Base-by-base conservation (phyloP, 2,888 invertebrate species). In the Xestobium rufovillosum region DNA sequence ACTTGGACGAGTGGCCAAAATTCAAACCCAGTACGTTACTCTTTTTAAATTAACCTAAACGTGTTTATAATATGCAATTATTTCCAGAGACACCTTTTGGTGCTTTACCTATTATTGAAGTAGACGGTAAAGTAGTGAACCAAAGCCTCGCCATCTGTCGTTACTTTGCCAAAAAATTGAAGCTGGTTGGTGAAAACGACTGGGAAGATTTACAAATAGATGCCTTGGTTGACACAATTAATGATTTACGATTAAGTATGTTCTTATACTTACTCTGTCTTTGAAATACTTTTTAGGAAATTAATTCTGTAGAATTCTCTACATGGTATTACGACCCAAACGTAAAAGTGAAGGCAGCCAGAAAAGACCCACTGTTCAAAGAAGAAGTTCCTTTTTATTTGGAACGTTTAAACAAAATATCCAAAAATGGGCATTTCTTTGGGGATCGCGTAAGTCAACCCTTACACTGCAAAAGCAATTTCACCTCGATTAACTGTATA, bases 201-300 rank as follows among this genome's bases (percentile, higher is more conserved):
- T 75, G 73, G 60, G 76, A 80, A 51, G 67, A 70, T 49, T 60
- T 78, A 34, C 70, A 75, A 56, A 77, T 80, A 44, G 80, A 80
- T 57, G 66, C 74, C 39, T 66, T 69, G 27, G 69, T 76, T 0
- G 79, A 79, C 42, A 76, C 74, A 15, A 49, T 78, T 16, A 71
- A 70, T 38, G 80, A 81, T 49, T 60, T 81, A 29, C 70, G 77
- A 17, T 32, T 46, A 1, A 75, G 80, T 80, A 54, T 70, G 73
- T 41, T 26, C 11, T 15, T 31, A n/a, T 39, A 3, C 14, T 11
- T 28, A 15, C 9, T 4, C 11, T 8, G 6, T 11, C 6, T 6
- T 6, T 27, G 6, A 6, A 8, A 8, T 23, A n/a, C 23, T 23
- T 8, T 23, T 8, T 23, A 23, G n/a, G n/a, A n/a, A n/a, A n/a